phyloP scores from a whole-genome alignment of 2,888 invertebrate genomes.

The Frankliniella intonsa region DNA sequence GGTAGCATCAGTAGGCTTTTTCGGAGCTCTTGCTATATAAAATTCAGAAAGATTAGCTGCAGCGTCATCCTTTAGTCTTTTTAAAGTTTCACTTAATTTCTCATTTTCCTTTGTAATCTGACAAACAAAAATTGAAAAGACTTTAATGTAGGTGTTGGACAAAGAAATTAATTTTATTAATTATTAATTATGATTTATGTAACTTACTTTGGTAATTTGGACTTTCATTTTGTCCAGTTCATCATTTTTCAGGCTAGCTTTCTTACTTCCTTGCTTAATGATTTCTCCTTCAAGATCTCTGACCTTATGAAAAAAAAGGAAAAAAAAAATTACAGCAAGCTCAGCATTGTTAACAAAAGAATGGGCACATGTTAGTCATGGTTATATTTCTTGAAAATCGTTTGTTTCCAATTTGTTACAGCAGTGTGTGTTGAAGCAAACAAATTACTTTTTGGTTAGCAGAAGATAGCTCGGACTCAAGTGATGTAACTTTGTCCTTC shows the following conservation, averaged over 20 bases:
- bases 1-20: slow-evolving; percentile 66
- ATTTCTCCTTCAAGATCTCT: slow-evolving; percentile 38
- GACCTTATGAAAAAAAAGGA: slow-evolving; percentile 43
- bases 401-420: no score
- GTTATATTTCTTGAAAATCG: no score
- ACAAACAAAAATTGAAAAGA: neutral
- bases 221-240: slow-evolving; percentile 56
- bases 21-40: slow-evolving; percentile 65
- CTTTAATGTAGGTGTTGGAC: neutral
- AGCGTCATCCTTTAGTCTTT: slow-evolving; percentile 60
- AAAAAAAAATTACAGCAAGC: neutral
- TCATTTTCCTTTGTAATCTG: slow-evolving; percentile 62
- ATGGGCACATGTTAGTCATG: neutral
- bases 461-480: slow-evolving; percentile 61
- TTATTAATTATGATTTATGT: no score
- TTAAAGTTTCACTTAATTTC: slow-evolving; percentile 60
- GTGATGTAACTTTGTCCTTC: slow-evolving; percentile 56
- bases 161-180: no score
- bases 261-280: slow-evolving; percentile 43
- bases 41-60: slow-evolving; percentile 49
- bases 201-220: slow-evolving; percentile 48
- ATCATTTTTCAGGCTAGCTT: slow-evolving; percentile 49
- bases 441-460: slow-evolving; percentile 50
- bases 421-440: neutral
- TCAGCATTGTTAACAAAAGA: neutral